phyloP scores from a whole-genome alignment of 53 echinoderm and acorn worm genomes.

The Paracentrotus lividus region DNA sequence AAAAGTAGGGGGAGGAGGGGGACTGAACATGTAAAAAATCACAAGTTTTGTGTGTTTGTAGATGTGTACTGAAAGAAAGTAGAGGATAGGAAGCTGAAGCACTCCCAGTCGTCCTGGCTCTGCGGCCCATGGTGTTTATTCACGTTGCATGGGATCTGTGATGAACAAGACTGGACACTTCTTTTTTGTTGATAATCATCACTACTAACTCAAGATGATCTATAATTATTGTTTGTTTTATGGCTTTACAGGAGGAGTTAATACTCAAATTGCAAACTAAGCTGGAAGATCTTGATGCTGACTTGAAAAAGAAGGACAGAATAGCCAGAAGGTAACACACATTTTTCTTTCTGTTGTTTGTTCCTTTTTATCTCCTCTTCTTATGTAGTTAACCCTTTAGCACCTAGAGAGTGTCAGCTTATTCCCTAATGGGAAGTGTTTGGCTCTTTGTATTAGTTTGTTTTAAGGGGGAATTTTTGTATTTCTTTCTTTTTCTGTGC shows the following conservation, averaged over 20 bases:
- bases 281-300: slow-evolving; percentile 79
- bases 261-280: slow-evolving; percentile 77
- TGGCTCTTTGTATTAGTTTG: too few relatives aligned
- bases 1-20: too few relatives aligned
- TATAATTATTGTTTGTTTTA: background rate
- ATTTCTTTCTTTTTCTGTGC: too few relatives aligned
- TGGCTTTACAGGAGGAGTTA: slow-evolving; percentile 76
- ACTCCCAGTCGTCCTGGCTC: background rate
- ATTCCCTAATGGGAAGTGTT: too few relatives aligned
- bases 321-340: slow-evolving; percentile 60
- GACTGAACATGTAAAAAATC: too few relatives aligned
- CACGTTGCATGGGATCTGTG: background rate
- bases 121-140: background rate
- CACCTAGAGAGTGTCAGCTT: too few relatives aligned
- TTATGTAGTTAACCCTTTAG: too few relatives aligned
- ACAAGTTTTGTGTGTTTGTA: too few relatives aligned
- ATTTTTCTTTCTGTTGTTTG: too few relatives aligned
- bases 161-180: background rate
- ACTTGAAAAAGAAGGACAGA: slow-evolving; percentile 77
- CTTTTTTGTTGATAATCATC: background rate
- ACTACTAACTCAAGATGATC: background rate
- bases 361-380: too few relatives aligned
- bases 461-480: too few relatives aligned
- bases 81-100: background rate
- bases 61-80: background rate